These are phyloP conservation scores for Drosophila quadrilineata DNA, from an alignment of 1,140 invertebrate genomes.

Conservation along the genomic window DNA sequence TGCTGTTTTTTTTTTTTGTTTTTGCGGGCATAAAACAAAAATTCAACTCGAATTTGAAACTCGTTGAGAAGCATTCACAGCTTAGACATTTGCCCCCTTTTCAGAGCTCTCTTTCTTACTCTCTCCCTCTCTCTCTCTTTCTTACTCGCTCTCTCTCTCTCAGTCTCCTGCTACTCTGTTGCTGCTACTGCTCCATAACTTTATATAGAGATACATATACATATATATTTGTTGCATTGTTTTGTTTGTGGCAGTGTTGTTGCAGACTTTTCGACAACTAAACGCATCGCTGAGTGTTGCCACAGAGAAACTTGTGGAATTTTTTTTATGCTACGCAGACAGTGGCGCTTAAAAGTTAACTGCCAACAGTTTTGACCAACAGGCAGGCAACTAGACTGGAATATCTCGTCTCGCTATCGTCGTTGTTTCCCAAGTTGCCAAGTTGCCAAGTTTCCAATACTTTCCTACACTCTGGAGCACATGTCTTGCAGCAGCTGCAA, in stretches of 20 bases:
- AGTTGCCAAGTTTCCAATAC: too few species aligned
- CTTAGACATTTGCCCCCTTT: too few species aligned
- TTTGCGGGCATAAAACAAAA: slow-evolving; percentile 24
- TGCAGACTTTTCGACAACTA: slow-evolving; percentile 26
- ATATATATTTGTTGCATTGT: neutral
- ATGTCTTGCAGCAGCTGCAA: too few species aligned
- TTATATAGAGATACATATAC: neutral
- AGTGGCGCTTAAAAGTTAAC: slow-evolving; percentile 64
- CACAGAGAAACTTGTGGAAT: slow-evolving; percentile 16
- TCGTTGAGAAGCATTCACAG: neutral
- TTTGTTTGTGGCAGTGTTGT: neutral
- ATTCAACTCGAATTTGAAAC: slow-evolving; percentile 16
- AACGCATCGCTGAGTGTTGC: slow-evolving; percentile 9
- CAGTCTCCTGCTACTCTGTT: too few species aligned
- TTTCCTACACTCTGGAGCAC: too few species aligned
- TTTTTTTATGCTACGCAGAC: slow-evolving; percentile 15
- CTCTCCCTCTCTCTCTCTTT: neutral
- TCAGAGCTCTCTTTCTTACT: neutral
- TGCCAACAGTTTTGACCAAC: slow-evolving; percentile 62
- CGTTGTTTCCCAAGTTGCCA: slow-evolving; percentile 1
- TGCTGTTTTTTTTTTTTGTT: slow-evolving; percentile 4
- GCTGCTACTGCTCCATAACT: neutral
- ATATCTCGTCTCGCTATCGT: too few species aligned
- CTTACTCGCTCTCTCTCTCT: neutral
- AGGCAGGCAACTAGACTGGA: too few species aligned